Conservation (phyloP, 2,113 vertebrate species). For the Larimichthys polyactis region DNA sequence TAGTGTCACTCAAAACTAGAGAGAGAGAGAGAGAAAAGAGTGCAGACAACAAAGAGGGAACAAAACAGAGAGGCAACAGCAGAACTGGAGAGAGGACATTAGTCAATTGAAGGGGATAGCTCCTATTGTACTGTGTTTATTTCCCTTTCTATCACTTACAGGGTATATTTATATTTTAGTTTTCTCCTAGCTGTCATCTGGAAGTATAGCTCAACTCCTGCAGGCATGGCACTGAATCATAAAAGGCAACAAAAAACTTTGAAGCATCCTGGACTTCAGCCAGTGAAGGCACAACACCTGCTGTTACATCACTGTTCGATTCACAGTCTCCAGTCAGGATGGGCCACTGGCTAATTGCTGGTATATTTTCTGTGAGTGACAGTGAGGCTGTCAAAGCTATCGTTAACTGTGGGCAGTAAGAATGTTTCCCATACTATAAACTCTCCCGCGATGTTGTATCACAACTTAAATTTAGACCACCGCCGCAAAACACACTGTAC, state of each 20-base stretch:
- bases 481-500: constrained; percentile 20
- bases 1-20: constrained; percentile 71
- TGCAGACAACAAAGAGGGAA: constrained; percentile 46
- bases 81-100: constrained; percentile 42
- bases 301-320: not conserved
- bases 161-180: not conserved
- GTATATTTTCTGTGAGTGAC: not conserved
- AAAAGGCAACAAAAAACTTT: not conserved
- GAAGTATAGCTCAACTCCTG: not conserved
- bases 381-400: not conserved
- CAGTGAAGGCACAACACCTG: constrained; percentile 2
- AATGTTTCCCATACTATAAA: constrained; percentile 2
- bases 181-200: not conserved
- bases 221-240: not conserved
- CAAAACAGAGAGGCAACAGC: constrained; percentile 48
- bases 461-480: constrained; percentile 29
- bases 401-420: not conserved
- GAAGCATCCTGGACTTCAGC: not conserved
- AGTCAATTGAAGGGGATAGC: constrained; percentile 28
- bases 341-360: not conserved
- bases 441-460: constrained; percentile 7
- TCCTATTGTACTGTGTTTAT: constrained; percentile 15
- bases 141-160: not conserved
- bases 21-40: constrained; percentile 33
- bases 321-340: not conserved